Percentiles rank a stretch among this genome's conserved stretches.
Evolutionary conservation across 2,113 vertebrate species (phyloP).

Genomic region (Calonectris borealis): DNA sequence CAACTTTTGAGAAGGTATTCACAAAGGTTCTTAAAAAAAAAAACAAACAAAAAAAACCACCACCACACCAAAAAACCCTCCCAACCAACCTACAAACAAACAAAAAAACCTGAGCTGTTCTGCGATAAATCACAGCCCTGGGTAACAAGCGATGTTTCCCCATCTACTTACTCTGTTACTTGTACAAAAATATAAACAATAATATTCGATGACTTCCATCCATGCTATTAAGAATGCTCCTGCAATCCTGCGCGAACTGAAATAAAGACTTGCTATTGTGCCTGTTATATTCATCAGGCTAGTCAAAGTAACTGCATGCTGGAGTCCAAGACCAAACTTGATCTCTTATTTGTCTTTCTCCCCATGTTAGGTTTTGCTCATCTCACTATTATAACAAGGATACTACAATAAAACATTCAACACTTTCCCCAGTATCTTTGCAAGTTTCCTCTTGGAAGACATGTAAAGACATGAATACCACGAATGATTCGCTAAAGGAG

Average conservation of each 20-base stretch:
- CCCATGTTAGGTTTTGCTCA: background rate
- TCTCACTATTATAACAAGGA: background rate
- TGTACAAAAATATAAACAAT: background rate
- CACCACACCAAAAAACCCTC: background rate
- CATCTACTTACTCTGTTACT: background rate
- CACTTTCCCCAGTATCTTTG: background rate
- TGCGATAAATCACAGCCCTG: background rate
- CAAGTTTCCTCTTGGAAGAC: background rate
- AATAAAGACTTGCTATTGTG: background rate
- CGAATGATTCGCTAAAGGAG: background rate
- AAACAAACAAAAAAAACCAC: no score
- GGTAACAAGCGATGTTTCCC: background rate
- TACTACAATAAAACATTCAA: background rate
- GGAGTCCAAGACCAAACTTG: background rate
- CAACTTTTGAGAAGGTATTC: background rate
- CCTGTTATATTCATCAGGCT: background rate
- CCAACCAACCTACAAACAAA: background rate
- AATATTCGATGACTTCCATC: background rate
- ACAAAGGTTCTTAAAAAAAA: background rate
- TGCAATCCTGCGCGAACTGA: background rate
- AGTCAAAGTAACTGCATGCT: background rate
- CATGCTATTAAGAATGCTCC: background rate
- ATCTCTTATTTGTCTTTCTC: background rate
- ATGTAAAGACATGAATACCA: background rate
- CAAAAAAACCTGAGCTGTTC: background rate